Base-by-base conservation (phyloP, 2,888 invertebrate genomes). In the Drosophila atroscutellata region DNA sequence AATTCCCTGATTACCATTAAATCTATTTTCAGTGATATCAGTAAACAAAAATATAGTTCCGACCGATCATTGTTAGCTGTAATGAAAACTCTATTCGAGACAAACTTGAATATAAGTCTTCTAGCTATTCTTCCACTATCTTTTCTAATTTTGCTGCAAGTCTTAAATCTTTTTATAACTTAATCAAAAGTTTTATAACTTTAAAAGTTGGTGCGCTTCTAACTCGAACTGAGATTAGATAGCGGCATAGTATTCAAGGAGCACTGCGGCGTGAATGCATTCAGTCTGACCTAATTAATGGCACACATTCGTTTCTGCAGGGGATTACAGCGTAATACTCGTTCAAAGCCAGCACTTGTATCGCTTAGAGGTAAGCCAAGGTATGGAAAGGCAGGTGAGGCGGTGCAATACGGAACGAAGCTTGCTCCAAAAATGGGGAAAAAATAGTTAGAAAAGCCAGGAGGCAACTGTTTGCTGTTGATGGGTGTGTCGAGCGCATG, bases 401-500 rank as follows among this genome's bases (percentile, higher is more conserved):
- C 3, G 32, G 42, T 32, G 55, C 26, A 45, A n/a, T 32, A 30
- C 18, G 26, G 6, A 20, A 47, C 50, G 11, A n/a, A 56, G 32
- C 36, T 36, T 34, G 49, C 7, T 54, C 9, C 42, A 11, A 56
- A 39, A 56, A 55, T 15, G 8, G 37, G 0, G 2, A 34, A 39
- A 75, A 60, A 67, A 56, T 42, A 34, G 54, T n/a, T 56, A 56
- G 60, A 81, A 58, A 8, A 30, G 59, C 77, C 77, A 75, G 80
- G 73, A 79, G 88, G 73, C 77, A 75, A 70, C 89, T 88, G 83
- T 85, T 85, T 89, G 85, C 86, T 81, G 86, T 86, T 85, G 85
- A 88, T 88, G 89, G 86, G 70, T 86, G 86, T 76, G 86, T 76
- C 89, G 89, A 88, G 89, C 81, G 86, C 85, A 85, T 85, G 85